phyloP scores from a whole-genome alignment of 2,797 vertebrate genomes.

The Channa striata region DNA sequence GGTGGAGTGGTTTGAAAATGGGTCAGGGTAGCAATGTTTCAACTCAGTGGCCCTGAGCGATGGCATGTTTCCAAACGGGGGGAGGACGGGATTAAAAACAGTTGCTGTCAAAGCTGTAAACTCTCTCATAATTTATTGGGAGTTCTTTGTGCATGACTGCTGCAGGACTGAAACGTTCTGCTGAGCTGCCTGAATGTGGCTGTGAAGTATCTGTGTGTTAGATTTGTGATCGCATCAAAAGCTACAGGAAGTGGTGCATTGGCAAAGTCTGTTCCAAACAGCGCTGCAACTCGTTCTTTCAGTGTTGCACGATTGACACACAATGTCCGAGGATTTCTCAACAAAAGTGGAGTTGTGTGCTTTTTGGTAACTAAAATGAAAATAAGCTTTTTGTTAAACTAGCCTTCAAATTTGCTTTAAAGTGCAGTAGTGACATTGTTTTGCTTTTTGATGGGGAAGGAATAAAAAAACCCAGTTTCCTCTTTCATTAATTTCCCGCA shows the following conservation, averaged over 20 bases:
- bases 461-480: too few relatives aligned
- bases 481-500: not conserved
- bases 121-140: not conserved
- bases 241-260: slow-evolving; percentile 8
- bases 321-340: not conserved
- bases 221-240: not conserved
- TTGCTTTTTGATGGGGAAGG: too few relatives aligned
- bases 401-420: too few relatives aligned
- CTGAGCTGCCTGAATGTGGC: slow-evolving; percentile 13
- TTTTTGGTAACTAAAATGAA: not conserved
- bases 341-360: not conserved
- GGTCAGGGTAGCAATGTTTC: slow-evolving; percentile 33
- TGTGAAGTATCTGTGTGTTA: not conserved
- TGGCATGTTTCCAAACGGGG: slow-evolving; percentile 34
- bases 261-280: not conserved
- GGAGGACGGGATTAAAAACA: slow-evolving; percentile 39
- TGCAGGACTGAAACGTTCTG: not conserved
- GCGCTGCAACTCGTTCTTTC: slow-evolving; percentile 4
- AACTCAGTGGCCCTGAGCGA: not conserved
- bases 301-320: not conserved
- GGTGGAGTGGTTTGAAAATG: slow-evolving; percentile 27
- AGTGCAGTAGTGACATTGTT: too few relatives aligned
- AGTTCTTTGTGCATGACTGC: slow-evolving; percentile 8
- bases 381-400: too few relatives aligned
- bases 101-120: slow-evolving; percentile 26